These are phyloP conservation scores for Oophaga pumilio DNA, from an alignment of 2,113 vertebrate species.

Conservation along the genomic window DNA sequence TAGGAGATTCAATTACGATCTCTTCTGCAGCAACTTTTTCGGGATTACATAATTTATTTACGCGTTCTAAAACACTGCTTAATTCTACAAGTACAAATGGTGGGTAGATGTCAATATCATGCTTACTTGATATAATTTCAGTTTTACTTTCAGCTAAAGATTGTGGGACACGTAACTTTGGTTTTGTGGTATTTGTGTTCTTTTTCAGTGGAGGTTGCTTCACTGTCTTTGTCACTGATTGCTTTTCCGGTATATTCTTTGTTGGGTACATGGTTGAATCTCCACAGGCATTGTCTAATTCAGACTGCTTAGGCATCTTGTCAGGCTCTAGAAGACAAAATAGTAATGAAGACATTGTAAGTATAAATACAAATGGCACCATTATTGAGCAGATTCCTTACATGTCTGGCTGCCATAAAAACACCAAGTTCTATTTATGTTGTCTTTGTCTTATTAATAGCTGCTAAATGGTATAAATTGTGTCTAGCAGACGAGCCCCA, in stretches of 20 bases:
- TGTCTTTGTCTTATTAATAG: neutral
- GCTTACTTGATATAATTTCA: slow-evolving; percentile 25
- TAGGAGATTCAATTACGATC: slow-evolving; percentile 48
- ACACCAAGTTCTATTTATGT: neutral
- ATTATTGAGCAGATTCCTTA: neutral
- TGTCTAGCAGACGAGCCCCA: neutral
- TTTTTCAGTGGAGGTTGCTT: neutral
- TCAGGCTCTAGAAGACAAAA: slow-evolving; percentile 27
- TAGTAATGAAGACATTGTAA: neutral
- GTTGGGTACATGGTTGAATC: neutral
- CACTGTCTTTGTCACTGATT: neutral
- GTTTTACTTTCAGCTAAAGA: neutral
- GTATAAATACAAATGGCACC: neutral
- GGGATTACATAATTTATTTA: slow-evolving; percentile 15
- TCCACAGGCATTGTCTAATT: neutral
- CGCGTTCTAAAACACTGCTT: slow-evolving; percentile 9
- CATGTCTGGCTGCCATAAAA: neutral
- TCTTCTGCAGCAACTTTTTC: neutral
- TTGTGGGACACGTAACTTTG: neutral
- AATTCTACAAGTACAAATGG: slow-evolving; percentile 2
- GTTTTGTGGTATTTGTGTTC: neutral
- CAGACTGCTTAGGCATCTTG: neutral
- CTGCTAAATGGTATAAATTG: neutral
- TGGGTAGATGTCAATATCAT: slow-evolving; percentile 37
- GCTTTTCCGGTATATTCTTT: slow-evolving; percentile 20